Conservation (phyloP, 2,797 vertebrate species). For the Poecilia velifera region DNA sequence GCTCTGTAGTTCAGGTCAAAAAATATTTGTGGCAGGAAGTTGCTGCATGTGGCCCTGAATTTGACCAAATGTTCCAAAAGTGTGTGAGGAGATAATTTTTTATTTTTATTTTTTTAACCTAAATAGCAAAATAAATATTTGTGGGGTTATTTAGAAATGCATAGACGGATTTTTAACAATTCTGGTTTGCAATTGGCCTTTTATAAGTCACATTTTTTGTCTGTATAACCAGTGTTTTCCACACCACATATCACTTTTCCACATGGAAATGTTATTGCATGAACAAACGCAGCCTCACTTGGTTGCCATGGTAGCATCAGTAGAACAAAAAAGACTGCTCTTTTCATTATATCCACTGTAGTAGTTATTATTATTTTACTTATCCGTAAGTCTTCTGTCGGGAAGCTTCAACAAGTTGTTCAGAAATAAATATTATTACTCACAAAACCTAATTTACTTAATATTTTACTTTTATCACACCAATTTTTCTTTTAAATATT, state of each 20-base stretch:
- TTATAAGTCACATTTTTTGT: not conserved
- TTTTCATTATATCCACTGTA: not conserved
- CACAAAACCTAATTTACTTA: not conserved
- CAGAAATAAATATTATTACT: not conserved
- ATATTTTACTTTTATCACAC: not conserved
- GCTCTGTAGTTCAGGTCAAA: slow-evolving; percentile 18
- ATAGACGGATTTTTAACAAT: not conserved
- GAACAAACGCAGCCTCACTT: not conserved
- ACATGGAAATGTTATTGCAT: not conserved
- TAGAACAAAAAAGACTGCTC: not conserved
- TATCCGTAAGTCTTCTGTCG: not conserved
- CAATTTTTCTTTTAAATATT: not conserved
- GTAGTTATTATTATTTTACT: not conserved
- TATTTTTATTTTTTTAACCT: too few relatives aligned
- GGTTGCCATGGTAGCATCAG: not conserved
- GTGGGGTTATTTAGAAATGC: not conserved
- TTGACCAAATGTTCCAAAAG: not conserved
- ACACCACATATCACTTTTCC: not conserved
- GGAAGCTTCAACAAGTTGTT: not conserved
- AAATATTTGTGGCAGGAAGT: slow-evolving; percentile 9
- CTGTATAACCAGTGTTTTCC: not conserved
- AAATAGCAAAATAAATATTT: not conserved
- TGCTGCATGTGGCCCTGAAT: not conserved
- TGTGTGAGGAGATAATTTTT: not conserved
- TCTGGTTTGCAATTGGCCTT: not conserved